These are phyloP conservation scores for Falco peregrinus DNA, from an alignment of 2,797 vertebrate genomes.

Conservation along the genomic window DNA sequence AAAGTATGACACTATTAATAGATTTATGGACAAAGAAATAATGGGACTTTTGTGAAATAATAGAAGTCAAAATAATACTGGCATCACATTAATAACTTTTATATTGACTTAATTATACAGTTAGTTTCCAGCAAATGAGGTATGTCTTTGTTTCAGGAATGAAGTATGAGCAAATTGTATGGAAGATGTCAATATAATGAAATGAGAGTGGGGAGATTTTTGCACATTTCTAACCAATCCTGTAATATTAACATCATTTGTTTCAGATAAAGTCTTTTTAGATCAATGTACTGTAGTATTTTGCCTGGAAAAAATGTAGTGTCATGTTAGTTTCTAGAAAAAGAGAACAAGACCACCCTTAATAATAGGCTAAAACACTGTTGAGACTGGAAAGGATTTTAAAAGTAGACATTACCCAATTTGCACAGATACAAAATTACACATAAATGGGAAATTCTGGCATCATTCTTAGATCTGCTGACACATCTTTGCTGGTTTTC, in stretches of 20 bases:
- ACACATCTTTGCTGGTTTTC: not conserved
- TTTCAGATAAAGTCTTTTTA: not conserved
- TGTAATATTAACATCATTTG: not conserved
- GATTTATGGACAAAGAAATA: not conserved
- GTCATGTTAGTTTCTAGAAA: not conserved
- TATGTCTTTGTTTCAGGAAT: constrained; percentile 7
- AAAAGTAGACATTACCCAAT: not conserved
- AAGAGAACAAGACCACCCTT: not conserved
- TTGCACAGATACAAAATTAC: not conserved
- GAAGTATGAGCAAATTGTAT: not conserved
- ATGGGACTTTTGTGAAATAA: not conserved
- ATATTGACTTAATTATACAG: not conserved
- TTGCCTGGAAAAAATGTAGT: not conserved
- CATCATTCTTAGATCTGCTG: not conserved
- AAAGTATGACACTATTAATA: not conserved
- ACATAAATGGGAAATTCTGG: not conserved
- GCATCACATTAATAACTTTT: not conserved
- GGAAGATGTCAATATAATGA: not conserved
- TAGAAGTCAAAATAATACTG: not conserved
- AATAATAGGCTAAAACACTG: not conserved
- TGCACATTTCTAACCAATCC: not conserved
- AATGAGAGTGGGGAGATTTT: not conserved
- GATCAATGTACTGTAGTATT: not conserved
- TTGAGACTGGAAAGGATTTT: not conserved
- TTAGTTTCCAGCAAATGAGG: not conserved